Conservation (phyloP, 2,888 invertebrate species). For the Danaus chrysippus region DNA sequence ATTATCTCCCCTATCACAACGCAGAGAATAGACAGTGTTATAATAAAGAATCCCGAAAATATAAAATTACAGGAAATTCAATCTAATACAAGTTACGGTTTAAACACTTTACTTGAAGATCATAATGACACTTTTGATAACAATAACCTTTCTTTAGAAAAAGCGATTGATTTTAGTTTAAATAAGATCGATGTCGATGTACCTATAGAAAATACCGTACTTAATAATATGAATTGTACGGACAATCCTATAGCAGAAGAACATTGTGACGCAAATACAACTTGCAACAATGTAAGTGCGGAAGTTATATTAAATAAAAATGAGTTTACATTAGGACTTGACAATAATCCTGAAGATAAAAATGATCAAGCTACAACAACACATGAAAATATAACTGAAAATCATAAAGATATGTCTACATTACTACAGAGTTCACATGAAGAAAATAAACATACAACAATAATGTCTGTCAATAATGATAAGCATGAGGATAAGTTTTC, state of each 20-base stretch:
- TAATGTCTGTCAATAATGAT: background rate
- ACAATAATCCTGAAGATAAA: background rate
- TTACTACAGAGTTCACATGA: background rate
- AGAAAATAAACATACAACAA: background rate
- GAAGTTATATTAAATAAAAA: background rate
- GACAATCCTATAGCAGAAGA: background rate
- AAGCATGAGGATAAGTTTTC: background rate
- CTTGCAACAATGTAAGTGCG: background rate
- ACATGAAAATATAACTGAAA: background rate
- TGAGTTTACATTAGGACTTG: background rate
- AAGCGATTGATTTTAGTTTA: conserved; percentile 61
- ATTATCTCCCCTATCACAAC: conserved; percentile 6
- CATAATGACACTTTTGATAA: conserved; percentile 5
- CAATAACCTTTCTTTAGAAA: conserved; percentile 34
- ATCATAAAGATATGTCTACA: background rate
- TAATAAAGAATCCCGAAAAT: conserved; percentile 73
- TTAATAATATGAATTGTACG: conserved; percentile 27
- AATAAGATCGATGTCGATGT: conserved; percentile 40
- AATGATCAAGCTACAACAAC: background rate
- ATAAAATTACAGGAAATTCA: conserved; percentile 45
- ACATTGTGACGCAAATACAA: background rate
- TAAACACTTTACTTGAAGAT: background rate
- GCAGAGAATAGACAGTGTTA: conserved; percentile 66
- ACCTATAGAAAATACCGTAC: conserved; percentile 22
- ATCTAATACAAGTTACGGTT: conserved; percentile 19